A percentile compares a stretch with the other conserved stretches of the same genome.
Evolutionary conservation across 2,113 vertebrate species (phyloP).

Genomic region (Phylloscopus trochiloides): DNA sequence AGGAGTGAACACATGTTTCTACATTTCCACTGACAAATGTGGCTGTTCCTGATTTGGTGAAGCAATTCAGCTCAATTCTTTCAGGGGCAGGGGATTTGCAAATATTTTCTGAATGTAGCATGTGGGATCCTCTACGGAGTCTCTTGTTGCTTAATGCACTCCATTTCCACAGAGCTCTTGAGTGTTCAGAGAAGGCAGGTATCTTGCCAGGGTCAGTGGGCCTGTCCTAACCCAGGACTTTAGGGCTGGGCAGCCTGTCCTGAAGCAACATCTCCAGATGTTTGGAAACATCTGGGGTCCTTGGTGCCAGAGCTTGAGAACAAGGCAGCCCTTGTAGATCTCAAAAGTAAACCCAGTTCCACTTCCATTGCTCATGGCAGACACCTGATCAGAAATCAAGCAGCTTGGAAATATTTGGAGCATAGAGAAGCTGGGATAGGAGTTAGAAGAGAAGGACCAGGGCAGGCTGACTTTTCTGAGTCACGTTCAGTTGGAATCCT

Average conservation of each 20-base stretch:
- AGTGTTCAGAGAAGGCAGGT: not conserved
- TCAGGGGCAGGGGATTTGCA: not conserved
- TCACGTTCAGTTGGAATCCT: not conserved
- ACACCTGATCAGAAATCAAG: not conserved
- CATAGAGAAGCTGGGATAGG: not conserved
- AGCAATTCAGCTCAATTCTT: not conserved
- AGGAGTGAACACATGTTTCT: not conserved
- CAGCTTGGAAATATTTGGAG: not conserved
- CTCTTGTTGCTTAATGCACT: not conserved
- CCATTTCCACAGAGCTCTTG: not conserved
- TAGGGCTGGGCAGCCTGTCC: not conserved
- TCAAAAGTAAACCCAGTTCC: not conserved
- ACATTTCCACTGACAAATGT: accelerated
- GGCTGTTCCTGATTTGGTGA: not conserved
- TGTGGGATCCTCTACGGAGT: not conserved
- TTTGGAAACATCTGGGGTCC: not conserved
- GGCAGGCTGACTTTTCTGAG: not conserved
- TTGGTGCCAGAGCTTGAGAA: not conserved
- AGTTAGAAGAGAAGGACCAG: not conserved
- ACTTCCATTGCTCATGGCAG: not conserved
- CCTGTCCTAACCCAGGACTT: not conserved
- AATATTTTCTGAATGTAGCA: not conserved
- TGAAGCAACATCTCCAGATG: not conserved
- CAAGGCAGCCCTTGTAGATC: not conserved
- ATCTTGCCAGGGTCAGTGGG: not conserved